These are phyloP conservation scores for Strigops habroptila DNA, from an alignment of 2,113 vertebrate species.

Conservation along the genomic window DNA sequence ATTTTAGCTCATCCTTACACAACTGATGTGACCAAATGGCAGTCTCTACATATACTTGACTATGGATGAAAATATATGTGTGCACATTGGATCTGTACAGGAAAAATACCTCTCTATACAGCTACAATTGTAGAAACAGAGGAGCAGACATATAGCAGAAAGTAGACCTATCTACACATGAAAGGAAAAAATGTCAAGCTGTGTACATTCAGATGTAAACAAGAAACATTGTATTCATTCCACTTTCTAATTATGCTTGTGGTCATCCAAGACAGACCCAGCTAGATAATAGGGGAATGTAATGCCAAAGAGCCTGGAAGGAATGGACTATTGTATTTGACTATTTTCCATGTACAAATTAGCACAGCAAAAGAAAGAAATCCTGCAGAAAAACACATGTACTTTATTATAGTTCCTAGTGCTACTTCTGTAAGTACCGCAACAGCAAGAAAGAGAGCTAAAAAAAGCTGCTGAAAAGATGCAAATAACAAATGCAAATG, in stretches of 20 bases:
- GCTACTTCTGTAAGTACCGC: slow-evolving; percentile 50
- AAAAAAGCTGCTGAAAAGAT: slow-evolving; percentile 64
- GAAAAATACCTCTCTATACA: neutral
- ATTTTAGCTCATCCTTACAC: neutral
- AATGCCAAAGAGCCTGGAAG: slow-evolving; percentile 56
- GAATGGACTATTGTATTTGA: slow-evolving; percentile 71
- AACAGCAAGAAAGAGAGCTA: slow-evolving; percentile 54
- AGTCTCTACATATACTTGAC: neutral
- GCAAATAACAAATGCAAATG: slow-evolving; percentile 63
- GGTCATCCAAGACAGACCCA: slow-evolving; percentile 62
- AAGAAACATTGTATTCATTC: slow-evolving; percentile 68
- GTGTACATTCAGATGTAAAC: slow-evolving; percentile 46
- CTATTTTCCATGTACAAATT: slow-evolving; percentile 73
- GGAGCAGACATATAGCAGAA: neutral
- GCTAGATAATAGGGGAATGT: slow-evolving; percentile 55
- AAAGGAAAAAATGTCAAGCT: neutral
- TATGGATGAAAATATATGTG: neutral
- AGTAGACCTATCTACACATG: neutral
- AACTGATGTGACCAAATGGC: neutral
- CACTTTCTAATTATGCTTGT: slow-evolving; percentile 60
- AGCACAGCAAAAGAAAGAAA: slow-evolving; percentile 61
- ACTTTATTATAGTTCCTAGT: slow-evolving; percentile 72
- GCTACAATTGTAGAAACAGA: slow-evolving; percentile 2
- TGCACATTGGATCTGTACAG: neutral
- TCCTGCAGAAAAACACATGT: slow-evolving; percentile 69